Base-by-base conservation (phyloP, 53 echinoderm and acorn worm genomes). In the Hippasteria phrygiana region DNA sequence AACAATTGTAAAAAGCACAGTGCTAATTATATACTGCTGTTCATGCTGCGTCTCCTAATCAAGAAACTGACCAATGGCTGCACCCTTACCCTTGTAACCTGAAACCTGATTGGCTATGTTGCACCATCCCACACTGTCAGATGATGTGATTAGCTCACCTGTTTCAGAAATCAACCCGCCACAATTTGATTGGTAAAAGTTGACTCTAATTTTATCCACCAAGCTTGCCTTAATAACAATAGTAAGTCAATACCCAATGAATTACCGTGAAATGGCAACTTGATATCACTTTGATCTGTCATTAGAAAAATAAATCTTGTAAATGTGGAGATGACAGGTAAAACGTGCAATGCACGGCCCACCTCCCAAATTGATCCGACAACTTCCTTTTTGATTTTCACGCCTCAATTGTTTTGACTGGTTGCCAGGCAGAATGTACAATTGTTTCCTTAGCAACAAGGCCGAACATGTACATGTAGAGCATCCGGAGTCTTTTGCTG, bases 21-120 rank as follows among this genome's bases (percentile, higher is more conserved):
- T 10, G 38, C 45, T 42, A 74, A 8, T 38, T 74, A n/a, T n/a
- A n/a, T n/a, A n/a, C n/a, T n/a, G n/a, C n/a, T n/a, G n/a, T n/a
- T n/a, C n/a, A n/a, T n/a, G n/a, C n/a, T n/a, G n/a, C n/a, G n/a
- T 5, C 12, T 74, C 74, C 14, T 20, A 18, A 36, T 62, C 33
- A 39, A 64, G 81, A 13, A 81, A 81, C 64, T 81, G 81, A 64
- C 65, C 81, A 81, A 81, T 81, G 45, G 65, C 81, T 65, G 81
- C 81, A 65, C 81, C 81, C 31, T 32, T 8, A 81, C 65, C 42
- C 64, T 18, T 81, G 66, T 11, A 45, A 81, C 65, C 42, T 64
- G 63, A 62, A 29, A 81, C 65, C 29, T 40, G 62, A 65, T 20
- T 81, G 45, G 81, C 29, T 20, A 40, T 28, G 55, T 43, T 18